A percentile compares a stretch with the other conserved stretches of the same genome.
These are phyloP conservation scores for Peromyscus nudipes DNA, from an alignment of 2,797 vertebrate species.

Conservation along the genomic window DNA sequence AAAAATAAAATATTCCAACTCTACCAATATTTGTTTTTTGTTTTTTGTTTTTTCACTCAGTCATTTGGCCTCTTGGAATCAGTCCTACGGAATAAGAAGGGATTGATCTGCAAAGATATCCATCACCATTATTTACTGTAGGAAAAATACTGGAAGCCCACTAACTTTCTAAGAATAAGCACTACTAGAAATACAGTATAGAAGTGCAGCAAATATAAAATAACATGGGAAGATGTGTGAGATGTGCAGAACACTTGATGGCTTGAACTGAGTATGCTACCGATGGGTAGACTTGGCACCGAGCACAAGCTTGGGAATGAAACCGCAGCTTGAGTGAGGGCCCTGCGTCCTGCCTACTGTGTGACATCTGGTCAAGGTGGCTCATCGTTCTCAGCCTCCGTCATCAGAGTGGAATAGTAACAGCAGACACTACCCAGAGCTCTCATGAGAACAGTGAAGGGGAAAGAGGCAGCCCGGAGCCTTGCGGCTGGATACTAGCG, in stretches of 20 bases:
- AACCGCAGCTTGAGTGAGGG: not conserved
- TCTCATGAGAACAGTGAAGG: not conserved
- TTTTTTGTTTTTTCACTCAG: not conserved
- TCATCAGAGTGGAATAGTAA: not conserved
- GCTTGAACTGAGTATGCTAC: not conserved
- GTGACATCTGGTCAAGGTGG: not conserved
- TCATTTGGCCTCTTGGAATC: slow-evolving; percentile 56
- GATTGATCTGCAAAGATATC: slow-evolving; percentile 3
- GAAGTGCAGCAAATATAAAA: not conserved
- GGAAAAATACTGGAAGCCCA: not conserved
- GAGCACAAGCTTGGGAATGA: not conserved
- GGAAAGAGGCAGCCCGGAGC: not conserved
- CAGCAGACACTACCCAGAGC: not conserved
- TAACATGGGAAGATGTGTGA: not conserved
- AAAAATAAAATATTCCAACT: not conserved
- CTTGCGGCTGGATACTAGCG: not conserved
- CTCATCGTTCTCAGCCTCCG: not conserved
- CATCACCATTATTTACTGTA: not conserved
- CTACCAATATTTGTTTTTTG: not conserved
- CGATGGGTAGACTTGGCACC: not conserved
- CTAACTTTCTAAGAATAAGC: slow-evolving; percentile 25
- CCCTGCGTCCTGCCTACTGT: not conserved
- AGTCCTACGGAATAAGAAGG: not conserved
- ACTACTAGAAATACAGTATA: not conserved
- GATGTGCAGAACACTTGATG: not conserved